Evolutionary conservation across 30 jellyfish, hydroid and myxozoan genomes (phyloP).

Genomic region (Pelagia noctiluca): DNA sequence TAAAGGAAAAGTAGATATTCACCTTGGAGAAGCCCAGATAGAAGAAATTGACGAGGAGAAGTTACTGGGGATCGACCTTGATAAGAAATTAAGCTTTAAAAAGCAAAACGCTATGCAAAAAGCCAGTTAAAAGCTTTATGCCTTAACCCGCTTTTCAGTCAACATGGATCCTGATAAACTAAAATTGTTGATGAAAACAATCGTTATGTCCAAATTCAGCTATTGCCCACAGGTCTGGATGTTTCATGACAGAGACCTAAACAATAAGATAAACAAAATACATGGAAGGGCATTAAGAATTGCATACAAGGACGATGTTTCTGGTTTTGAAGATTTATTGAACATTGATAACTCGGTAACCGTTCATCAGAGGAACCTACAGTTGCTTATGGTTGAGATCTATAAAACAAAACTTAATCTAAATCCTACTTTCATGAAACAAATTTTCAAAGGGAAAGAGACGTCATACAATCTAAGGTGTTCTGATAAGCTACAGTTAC

Average conservation of each 20-base stretch:
- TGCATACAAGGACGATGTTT: constrained; percentile 53
- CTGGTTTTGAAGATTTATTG: constrained; percentile 10
- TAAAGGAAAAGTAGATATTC: not conserved
- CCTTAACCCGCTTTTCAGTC: constrained; percentile 52
- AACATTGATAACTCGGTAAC: constrained; percentile 22
- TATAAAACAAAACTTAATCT: constrained; percentile 25
- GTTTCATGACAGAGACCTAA: constrained; percentile 11
- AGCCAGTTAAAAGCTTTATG: constrained; percentile 71
- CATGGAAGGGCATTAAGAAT: constrained; percentile 42
- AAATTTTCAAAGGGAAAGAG: constrained; percentile 11
- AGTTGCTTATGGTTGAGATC: constrained; percentile 56
- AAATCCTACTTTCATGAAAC: constrained; percentile 27
- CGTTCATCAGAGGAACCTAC: constrained; percentile 40
- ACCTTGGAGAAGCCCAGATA: constrained; percentile 20
- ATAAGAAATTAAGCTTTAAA: constrained; percentile 23
- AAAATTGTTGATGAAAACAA: constrained; percentile 22
- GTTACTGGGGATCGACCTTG: constrained; percentile 36
- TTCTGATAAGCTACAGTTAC: constrained; percentile 40
- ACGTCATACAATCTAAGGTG: constrained; percentile 26
- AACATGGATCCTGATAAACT: constrained; percentile 33
- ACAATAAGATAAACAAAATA: constrained; percentile 12
- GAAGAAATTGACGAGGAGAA: constrained; percentile 13
- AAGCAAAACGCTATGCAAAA: constrained; percentile 51
- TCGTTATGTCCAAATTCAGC: constrained; percentile 20
- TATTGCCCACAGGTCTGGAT: too few relatives aligned